Percentiles rank a stretch among this genome's conserved stretches.
Conservation (phyloP, 1,140 invertebrate species). For the Drosophila mojavensis region DNA sequence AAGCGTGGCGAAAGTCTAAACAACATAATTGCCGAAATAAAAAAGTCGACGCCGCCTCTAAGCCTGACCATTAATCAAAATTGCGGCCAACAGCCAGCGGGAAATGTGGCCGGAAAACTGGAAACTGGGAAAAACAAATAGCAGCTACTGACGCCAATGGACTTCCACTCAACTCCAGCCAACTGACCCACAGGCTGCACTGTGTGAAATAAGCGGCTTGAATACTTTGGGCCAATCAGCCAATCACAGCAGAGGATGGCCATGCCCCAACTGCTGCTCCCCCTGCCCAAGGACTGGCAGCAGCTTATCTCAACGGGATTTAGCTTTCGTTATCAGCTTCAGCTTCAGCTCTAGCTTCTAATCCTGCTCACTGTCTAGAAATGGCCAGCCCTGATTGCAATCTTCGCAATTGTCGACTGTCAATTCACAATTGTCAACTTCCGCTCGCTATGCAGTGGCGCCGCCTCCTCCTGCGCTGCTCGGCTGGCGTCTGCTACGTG, state of each 20-base stretch:
- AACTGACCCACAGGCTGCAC: constrained; percentile 21
- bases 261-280: too few relatives aligned
- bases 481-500: constrained; percentile 1
- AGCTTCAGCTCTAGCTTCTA: background rate
- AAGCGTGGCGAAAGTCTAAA: constrained; percentile 72
- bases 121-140: constrained; percentile 17
- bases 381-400: constrained; percentile 36
- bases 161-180: constrained; percentile 11
- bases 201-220: constrained; percentile 65
- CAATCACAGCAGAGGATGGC: background rate
- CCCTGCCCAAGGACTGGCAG: background rate
- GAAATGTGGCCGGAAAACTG: constrained; percentile 39
- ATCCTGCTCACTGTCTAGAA: background rate
- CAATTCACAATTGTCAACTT: constrained; percentile 45
- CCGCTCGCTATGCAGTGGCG: constrained; percentile 38
- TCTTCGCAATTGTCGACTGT: constrained; percentile 52
- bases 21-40: constrained; percentile 82
- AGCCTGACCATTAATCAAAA: constrained; percentile 78
- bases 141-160: constrained; percentile 36
- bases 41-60: constrained; percentile 53
- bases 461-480: constrained; percentile 6
- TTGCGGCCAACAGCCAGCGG: constrained; percentile 35
- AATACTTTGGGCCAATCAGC: constrained; percentile 77
- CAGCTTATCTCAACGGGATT: constrained; percentile 21
- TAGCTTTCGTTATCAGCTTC: constrained; percentile 22